These are phyloP conservation scores for Limenitis camilla DNA, from an alignment of 2,888 invertebrate genomes.

Conservation along the genomic window DNA sequence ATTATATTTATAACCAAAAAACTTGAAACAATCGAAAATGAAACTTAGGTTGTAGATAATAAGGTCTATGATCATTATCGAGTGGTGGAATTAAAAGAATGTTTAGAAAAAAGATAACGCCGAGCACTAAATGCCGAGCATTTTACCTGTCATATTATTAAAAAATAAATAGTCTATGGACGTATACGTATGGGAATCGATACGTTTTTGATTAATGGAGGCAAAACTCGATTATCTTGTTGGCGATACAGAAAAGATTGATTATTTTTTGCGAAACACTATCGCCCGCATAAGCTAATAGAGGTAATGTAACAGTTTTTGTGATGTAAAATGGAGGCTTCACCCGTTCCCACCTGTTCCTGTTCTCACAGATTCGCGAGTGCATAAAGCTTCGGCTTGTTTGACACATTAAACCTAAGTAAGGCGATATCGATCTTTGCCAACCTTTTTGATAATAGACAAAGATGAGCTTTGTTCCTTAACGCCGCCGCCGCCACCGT, in stretches of 20 bases:
- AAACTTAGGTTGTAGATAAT: constrained; percentile 13
- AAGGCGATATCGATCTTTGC: constrained; percentile 50
- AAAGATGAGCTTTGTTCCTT: constrained; percentile 10
- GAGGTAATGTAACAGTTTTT: constrained; percentile 37
- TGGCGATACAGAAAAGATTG: constrained; percentile 45
- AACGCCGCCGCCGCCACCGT: not conserved
- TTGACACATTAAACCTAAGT: constrained; percentile 49
- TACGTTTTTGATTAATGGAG: constrained; percentile 67
- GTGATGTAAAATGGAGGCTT: constrained; percentile 26
- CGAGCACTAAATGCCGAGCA: constrained; percentile 68
- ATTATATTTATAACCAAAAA: constrained; percentile 7
- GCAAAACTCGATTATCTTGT: constrained; percentile 61
- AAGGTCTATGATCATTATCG: constrained; percentile 7
- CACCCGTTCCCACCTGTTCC: constrained; percentile 64
- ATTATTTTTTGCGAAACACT: constrained; percentile 40
- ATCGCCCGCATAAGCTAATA: constrained; percentile 46
- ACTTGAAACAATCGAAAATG: constrained; percentile 16
- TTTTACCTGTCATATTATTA: constrained; percentile 71
- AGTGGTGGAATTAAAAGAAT: constrained; percentile 6
- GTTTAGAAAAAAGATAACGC: constrained; percentile 43
- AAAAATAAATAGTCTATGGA: constrained; percentile 58
- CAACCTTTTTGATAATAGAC: constrained; percentile 26
- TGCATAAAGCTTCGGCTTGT: constrained; percentile 38
- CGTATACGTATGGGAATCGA: constrained; percentile 66
- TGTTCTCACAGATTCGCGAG: constrained; percentile 27